These are phyloP conservation scores for Parauchenoglanis punctatus DNA, from an alignment of 2,797 vertebrate genomes.

Conservation along the genomic window DNA sequence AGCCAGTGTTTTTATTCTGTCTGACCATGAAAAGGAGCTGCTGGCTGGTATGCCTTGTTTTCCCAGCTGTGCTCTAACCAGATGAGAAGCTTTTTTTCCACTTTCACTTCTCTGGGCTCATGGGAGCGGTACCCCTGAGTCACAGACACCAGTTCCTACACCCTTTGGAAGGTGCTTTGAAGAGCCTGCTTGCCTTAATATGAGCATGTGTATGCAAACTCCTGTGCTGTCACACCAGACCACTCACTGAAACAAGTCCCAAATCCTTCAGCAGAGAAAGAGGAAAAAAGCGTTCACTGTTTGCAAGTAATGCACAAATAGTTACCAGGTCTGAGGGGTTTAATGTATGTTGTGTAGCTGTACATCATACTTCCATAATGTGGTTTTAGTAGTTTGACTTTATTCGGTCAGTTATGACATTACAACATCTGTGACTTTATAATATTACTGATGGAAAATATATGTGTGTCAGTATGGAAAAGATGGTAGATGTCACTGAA, in stretches of 20 bases:
- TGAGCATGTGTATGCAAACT: constrained; percentile 38
- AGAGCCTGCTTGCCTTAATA: constrained; percentile 58
- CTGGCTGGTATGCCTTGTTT: constrained; percentile 69
- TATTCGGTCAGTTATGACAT: neutral
- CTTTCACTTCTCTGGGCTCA: constrained; percentile 66
- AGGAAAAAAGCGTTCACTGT: constrained; percentile 28
- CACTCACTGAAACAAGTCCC: neutral
- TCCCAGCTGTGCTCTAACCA: constrained; percentile 71
- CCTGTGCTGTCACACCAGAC: constrained; percentile 17
- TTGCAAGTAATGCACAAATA: neutral
- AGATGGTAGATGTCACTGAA: neutral
- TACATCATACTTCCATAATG: neutral
- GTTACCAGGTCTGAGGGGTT: neutral
- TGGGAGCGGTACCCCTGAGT: constrained; percentile 69
- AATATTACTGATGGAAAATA: neutral
- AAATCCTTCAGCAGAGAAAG: constrained; percentile 21
- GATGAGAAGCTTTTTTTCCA: constrained; percentile 61
- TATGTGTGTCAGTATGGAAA: no score
- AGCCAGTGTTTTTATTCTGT: constrained; percentile 40
- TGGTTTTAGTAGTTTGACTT: neutral
- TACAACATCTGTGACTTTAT: neutral
- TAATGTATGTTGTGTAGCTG: neutral
- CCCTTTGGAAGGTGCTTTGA: constrained; percentile 73
- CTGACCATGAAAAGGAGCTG: constrained; percentile 34
- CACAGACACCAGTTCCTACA: constrained; percentile 74